Evolutionary conservation across 37 sponge, comb jelly and placozoan genomes (phyloP).

Genomic region (Geodia barretti): DNA sequence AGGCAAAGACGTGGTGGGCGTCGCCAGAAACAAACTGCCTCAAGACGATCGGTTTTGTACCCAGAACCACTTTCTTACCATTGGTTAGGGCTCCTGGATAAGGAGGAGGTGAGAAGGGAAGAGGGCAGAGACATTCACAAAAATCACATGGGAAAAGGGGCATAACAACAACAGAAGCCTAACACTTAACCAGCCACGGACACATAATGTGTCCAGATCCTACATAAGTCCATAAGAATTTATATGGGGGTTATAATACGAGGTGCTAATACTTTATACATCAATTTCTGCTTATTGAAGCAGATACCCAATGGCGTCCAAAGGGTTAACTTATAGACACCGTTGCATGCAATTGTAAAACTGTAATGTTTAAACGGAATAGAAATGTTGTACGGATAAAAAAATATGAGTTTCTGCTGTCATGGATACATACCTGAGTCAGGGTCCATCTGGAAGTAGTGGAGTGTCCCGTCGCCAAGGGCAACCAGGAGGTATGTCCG

Average conservation of each 20-base stretch:
- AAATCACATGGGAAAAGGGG: no score
- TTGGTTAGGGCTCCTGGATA: slow-evolving; percentile 37
- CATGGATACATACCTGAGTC: slow-evolving; percentile 38
- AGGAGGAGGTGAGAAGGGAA: not conserved
- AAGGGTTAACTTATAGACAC: no score
- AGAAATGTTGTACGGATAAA: no score
- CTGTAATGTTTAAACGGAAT: no score
- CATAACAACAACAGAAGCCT: not conserved
- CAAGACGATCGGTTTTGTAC: slow-evolving; percentile 82
- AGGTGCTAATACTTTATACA: no score
- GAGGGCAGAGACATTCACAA: not conserved
- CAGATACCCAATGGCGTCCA: no score
- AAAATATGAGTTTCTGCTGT: no score
- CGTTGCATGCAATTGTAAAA: no score
- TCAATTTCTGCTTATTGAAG: no score
- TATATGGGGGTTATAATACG: no score
- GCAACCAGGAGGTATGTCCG: slow-evolving; percentile 81
- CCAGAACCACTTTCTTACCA: slow-evolving; percentile 75
- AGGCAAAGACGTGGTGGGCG: slow-evolving; percentile 86
- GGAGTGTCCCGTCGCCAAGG: slow-evolving; percentile 88
- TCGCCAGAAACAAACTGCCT: slow-evolving; percentile 64
- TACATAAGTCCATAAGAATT: no score
- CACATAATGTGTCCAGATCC: no score
- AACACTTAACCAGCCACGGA: not conserved
- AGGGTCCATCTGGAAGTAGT: slow-evolving; percentile 79